Conservation (phyloP, 2,888 invertebrate species). For the Nomada ruficornis region DNA sequence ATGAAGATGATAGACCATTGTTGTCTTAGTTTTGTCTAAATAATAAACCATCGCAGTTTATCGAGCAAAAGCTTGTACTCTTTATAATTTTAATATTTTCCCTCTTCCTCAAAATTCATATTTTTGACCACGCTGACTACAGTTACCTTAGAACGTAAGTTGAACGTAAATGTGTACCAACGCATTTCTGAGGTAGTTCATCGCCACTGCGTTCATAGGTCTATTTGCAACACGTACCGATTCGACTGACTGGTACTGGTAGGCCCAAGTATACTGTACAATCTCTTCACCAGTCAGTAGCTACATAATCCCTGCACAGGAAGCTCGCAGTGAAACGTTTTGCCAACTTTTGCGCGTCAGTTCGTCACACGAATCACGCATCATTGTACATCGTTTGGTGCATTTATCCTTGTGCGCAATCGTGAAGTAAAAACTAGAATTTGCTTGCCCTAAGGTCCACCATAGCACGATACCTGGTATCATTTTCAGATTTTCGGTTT, state of each 20-base stretch:
- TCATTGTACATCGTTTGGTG: background rate
- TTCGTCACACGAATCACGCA: background rate
- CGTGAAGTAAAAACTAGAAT: background rate
- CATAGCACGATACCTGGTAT: no score
- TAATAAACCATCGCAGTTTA: no score
- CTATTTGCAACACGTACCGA: constrained; percentile 38
- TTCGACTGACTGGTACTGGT: constrained; percentile 15
- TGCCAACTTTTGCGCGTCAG: background rate
- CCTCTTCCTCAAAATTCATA: no score
- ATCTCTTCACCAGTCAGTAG: constrained; percentile 50
- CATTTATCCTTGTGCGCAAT: constrained; percentile 20
- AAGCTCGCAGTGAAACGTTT: constrained; percentile 12
- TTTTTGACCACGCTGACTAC: no score
- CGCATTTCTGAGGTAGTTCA: constrained; percentile 1
- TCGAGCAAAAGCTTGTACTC: no score
- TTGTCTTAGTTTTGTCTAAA: no score
- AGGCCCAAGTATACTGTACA: constrained; percentile 18
- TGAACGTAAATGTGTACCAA: constrained; percentile 5
- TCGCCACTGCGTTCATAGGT: constrained; percentile 1
- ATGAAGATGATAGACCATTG: no score
- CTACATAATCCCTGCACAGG: constrained; percentile 46
- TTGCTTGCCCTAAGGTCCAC: background rate
- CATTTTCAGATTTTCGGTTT: constrained; percentile 17
- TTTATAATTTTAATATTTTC: no score
- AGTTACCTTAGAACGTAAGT: no score